Conservation (phyloP, 2,797 vertebrate species). For the Todus mexicanus region DNA sequence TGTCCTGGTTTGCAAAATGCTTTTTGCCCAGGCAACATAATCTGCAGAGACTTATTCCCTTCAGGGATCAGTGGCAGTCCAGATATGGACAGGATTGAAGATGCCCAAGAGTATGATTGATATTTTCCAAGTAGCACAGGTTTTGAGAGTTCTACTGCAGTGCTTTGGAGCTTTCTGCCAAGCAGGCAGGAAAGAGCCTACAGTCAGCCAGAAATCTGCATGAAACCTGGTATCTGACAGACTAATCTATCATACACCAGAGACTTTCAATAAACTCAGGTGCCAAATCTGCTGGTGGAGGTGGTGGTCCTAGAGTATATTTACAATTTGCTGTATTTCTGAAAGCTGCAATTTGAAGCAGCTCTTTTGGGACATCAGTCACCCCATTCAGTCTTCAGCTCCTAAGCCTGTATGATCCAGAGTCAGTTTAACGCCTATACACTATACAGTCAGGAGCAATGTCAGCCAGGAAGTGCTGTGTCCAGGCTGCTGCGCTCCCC, state of each 20-base stretch:
- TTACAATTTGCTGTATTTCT: conserved; percentile 17
- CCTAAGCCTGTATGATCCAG: not conserved
- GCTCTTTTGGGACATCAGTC: not conserved
- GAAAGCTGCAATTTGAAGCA: not conserved
- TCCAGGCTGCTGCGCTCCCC: not conserved
- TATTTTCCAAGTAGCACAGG: conserved; percentile 13
- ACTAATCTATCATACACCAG: not conserved
- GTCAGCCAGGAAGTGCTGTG: not conserved
- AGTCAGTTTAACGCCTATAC: not conserved
- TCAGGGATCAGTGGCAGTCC: not conserved
- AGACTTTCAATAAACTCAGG: conserved; percentile 18
- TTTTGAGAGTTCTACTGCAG: conserved; percentile 25
- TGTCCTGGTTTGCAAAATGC: not conserved
- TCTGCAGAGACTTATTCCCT: not conserved
- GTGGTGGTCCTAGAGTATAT: not conserved
- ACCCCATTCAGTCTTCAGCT: not conserved
- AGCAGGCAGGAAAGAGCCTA: not conserved
- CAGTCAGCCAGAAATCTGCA: conserved; percentile 2
- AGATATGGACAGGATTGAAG: not conserved
- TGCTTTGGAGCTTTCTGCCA: conserved; percentile 36
- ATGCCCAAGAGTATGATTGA: conserved; percentile 9
- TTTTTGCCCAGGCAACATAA: not conserved
- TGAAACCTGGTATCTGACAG: not conserved
- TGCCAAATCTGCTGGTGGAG: conserved; percentile 5
- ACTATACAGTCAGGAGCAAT: not conserved